These are phyloP conservation scores for Leiothrix lutea DNA, from an alignment of 2,113 vertebrate species.

Conservation along the genomic window DNA sequence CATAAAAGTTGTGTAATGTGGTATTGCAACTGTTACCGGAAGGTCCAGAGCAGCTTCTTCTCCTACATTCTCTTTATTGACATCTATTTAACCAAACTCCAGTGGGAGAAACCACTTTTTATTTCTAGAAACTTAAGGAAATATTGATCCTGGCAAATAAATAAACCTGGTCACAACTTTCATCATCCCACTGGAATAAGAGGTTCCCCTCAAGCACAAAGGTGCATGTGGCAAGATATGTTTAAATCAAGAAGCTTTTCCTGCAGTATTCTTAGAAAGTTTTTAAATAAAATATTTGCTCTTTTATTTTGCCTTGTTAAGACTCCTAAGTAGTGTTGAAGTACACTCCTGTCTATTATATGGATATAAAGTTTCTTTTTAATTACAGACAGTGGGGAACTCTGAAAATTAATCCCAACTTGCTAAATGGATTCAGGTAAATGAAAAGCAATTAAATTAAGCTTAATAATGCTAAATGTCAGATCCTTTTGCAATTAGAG, in stretches of 20 bases:
- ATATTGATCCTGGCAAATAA: neutral
- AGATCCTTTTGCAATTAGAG: neutral
- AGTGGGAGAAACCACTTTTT: neutral
- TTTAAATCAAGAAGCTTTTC: neutral
- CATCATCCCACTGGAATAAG: neutral
- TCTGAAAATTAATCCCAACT: neutral
- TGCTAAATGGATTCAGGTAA: neutral
- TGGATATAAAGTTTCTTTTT: neutral
- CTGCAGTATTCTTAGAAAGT: neutral
- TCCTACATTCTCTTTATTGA: neutral
- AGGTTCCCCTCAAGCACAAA: neutral
- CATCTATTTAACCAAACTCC: neutral
- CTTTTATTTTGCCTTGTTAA: neutral
- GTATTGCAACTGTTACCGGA: neutral
- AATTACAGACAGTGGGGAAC: neutral
- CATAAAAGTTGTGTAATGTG: neutral
- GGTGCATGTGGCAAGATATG: neutral
- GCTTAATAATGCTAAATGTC: neutral
- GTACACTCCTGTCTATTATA: neutral
- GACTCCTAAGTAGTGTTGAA: neutral
- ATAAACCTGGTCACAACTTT: neutral
- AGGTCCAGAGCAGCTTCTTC: neutral
- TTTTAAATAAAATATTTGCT: neutral
- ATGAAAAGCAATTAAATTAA: neutral
- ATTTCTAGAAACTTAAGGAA: neutral